A percentile compares a stretch with the other conserved stretches of the same genome.
Evolutionary conservation across 2,113 vertebrate genomes (phyloP).

Genomic region (Prinia subflava): DNA sequence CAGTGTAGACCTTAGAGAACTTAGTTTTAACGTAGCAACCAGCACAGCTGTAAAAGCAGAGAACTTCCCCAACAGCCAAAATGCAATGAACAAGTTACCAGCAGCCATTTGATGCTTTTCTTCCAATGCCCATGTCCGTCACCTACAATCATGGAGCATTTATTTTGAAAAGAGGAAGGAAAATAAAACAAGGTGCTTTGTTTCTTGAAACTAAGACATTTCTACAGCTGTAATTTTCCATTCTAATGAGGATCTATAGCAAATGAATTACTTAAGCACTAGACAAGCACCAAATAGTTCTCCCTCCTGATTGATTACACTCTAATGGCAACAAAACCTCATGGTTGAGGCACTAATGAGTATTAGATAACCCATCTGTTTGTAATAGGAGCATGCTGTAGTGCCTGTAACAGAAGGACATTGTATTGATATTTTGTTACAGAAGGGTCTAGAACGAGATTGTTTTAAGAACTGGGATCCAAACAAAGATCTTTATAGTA

Average conservation of each 20-base stretch:
- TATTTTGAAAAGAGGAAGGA: neutral
- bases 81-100: neutral
- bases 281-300: constrained; percentile 61
- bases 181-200: neutral
- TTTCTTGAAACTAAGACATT: neutral
- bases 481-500: neutral
- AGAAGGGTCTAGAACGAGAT: neutral
- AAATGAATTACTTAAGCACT: constrained; percentile 42
- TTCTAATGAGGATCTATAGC: constrained; percentile 50
- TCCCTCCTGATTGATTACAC: constrained; percentile 66
- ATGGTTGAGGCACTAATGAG: constrained; percentile 64
- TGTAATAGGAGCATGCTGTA: constrained; percentile 26
- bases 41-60: neutral
- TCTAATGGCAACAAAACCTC: constrained; percentile 65
- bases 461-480: neutral
- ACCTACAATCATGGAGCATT: neutral
- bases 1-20: neutral
- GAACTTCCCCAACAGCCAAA: neutral
- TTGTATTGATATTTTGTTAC: neutral
- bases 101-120: neutral
- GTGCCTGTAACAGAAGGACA: neutral
- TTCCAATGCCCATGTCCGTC: neutral
- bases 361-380: constrained; percentile 68
- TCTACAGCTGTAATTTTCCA: constrained; percentile 53
- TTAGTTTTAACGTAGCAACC: neutral